Base-by-base conservation (phyloP, 2,113 vertebrate species). In the Fulica atra region DNA sequence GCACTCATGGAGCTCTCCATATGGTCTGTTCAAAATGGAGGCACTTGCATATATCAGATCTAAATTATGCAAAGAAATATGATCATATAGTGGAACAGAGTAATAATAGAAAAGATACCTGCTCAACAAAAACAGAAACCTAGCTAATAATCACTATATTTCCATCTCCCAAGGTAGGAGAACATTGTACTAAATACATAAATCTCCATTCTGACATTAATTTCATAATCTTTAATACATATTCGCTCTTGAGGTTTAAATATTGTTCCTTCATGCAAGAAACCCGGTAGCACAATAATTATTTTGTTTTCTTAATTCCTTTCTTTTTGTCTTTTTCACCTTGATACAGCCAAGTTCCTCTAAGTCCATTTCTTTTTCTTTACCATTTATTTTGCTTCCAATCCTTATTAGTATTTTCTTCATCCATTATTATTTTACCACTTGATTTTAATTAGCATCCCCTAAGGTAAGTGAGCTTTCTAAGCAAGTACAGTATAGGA, bases 1-100 rank as follows among this genome's bases (percentile, higher is more conserved):
- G 87, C 91, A 87, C 97, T 98, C 96, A 7, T 98, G 97, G 94
- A 96, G 94, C 64, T 97, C 95, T 96, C 97, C 98, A 97, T 98
- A 97, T 97, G 97, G 92, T 95, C 97, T 97, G 94, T 71, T 97
- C 94, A 96, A 97, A 97, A 97, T 33, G 61, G 94, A 96, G 93
- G 95, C 46, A 93, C 92, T 88, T 65, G 92, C 87, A 97, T 97
- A 98, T 74, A 98, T 97, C 96, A 97, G 97, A 97, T 92, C 65
- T 95, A 97, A 98, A 97, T 97, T 97, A 97, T 94, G 86, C 96
- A 97, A 97, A 97, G 92, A 97, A 95, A 95, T 91, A 95, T 42
- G 84, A 96, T 95, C 91, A 96, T 92, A 95, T 14, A 96, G 77
- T 95, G 95, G 94, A 98, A 97, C 93, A 94, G 90, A 95, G 88